A percentile compares a stretch with the other conserved stretches of the same genome.
Conservation (phyloP, 2,888 invertebrate species). For the Osedax frankpressi region DNA sequence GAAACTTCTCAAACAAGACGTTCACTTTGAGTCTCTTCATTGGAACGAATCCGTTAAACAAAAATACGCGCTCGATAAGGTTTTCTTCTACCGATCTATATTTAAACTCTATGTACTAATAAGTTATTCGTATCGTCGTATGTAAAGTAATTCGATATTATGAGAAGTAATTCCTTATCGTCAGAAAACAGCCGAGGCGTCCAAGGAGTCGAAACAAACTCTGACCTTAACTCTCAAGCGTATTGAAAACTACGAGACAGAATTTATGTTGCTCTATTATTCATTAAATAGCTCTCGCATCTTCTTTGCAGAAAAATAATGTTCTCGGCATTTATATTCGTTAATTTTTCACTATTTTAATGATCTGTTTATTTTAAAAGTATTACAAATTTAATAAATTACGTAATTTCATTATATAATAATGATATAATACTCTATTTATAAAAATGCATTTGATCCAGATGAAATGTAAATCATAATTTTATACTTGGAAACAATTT, state of each 20-base stretch:
- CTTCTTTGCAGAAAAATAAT: conserved; percentile 58
- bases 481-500: too few species aligned
- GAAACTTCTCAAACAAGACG: conserved; percentile 71
- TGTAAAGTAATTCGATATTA: background rate
- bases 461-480: too few species aligned
- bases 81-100: too few species aligned
- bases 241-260: conserved; percentile 63
- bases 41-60: conserved; percentile 81
- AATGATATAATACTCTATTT: too few species aligned
- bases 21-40: conserved; percentile 76
- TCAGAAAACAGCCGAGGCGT: conserved; percentile 35
- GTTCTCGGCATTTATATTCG: too few species aligned
- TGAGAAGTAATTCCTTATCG: background rate
- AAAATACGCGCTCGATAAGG: conserved; percentile 57
- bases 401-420: too few species aligned
- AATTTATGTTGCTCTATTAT: conserved; percentile 78
- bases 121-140: background rate
- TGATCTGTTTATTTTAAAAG: too few species aligned
- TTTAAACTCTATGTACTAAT: too few species aligned
- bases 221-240: conserved; percentile 75
- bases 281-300: conserved; percentile 85
- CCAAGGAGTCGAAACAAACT: conserved; percentile 81
- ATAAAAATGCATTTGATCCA: too few species aligned
- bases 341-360: too few species aligned
- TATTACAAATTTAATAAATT: too few species aligned